Base-by-base conservation (phyloP, 2,888 invertebrate species). In the Eubasilissa splendida region DNA sequence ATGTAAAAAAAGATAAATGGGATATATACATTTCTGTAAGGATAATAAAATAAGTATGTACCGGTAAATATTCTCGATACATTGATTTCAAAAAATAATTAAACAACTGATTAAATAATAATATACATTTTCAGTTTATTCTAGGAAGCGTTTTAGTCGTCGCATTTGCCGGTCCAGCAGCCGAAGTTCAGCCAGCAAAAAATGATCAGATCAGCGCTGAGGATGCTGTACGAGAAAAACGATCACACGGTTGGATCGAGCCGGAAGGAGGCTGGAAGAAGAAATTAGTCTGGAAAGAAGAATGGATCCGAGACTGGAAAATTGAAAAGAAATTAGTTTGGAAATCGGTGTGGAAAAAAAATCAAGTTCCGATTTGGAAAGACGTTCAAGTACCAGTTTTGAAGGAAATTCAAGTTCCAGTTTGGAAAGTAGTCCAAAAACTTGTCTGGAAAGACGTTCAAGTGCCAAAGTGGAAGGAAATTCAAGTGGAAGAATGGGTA, bases 221-320 rank as follows among this genome's bases (percentile, higher is more conserved):
- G 9, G 79, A 87, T 82, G 90, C 89, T 86, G 87, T 89, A 85
- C 88, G 93, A 82, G 89, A 89, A 58, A 92, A 92, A 86, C 88
- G 93, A 83, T 91, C 92, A 84, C 90, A 90, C n/a, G 88, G 89
- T 79, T 90, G 90, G 89, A 91, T 92, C 85, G 91, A 92, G 77
- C 90, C 91, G 81, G 89, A 92, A 85, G 95, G 95, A 81, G 92
- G 93, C 84, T 95, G 95, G 95, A 94, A 95, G 87, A 96, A 95
- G 88, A 96, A 95, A 87, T 90, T 96, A 68, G 92, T 92, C 53
- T 96, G 96, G 96, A 96, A 96, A 88, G 94, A 94, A 82, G 95
- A 95, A 84, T 95, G 95, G 95, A 93, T 94, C 85, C 92, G 94
- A 86, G 89, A 94, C 50, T 95, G 94, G 94, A 95, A 95, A 87